phyloP scores from a whole-genome alignment of 2,113 vertebrate genomes.

The Catagonus wagneri region DNA sequence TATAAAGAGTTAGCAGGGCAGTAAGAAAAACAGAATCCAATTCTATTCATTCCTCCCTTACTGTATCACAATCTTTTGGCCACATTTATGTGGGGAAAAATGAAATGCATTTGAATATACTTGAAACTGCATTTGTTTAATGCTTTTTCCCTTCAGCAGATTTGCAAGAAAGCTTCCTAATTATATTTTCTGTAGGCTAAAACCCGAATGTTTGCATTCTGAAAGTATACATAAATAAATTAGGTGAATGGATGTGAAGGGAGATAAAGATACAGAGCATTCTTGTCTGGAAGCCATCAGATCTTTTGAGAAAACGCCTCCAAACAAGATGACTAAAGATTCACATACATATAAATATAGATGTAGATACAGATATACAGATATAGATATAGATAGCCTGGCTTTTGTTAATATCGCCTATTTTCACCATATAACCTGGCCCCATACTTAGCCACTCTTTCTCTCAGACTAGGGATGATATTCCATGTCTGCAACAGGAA shows the following conservation, averaged over 20 bases:
- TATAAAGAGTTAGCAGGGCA: background rate
- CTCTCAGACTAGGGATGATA: background rate
- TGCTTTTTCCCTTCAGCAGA: background rate
- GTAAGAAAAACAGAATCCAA: background rate
- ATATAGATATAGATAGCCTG: too few relatives aligned
- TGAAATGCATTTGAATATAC: constrained; percentile 28
- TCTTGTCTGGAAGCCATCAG: background rate
- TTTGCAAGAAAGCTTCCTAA: background rate
- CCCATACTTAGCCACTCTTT: accelerated
- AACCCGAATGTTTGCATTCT: background rate
- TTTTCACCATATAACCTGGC: background rate
- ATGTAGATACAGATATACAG: too few relatives aligned
- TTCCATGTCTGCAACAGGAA: background rate
- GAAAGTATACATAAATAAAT: background rate
- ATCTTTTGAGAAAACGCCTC: background rate
- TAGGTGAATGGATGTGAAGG: background rate
- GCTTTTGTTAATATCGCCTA: background rate
- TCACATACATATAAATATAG: background rate
- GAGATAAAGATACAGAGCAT: background rate
- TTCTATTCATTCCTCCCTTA: background rate
- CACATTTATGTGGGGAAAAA: background rate
- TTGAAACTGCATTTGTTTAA: constrained; percentile 21
- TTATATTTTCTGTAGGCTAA: constrained; percentile 12
- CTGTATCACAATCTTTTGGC: background rate
- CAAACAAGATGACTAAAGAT: background rate